phyloP scores from a whole-genome alignment of 2,797 vertebrate genomes.

The Odontamblyopus lacepedii region DNA sequence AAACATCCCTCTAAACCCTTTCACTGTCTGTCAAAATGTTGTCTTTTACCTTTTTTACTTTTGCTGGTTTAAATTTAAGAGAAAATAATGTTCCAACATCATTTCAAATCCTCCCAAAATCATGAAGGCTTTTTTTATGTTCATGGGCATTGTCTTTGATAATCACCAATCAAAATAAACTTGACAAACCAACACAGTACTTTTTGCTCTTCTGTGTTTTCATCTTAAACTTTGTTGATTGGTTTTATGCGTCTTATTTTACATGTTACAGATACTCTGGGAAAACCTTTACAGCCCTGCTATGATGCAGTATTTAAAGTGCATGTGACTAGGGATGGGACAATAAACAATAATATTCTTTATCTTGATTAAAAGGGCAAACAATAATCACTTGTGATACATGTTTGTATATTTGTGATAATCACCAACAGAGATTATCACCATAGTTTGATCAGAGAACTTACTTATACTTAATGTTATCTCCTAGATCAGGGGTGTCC shows the following conservation, averaged over 20 bases:
- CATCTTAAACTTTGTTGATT: constrained; percentile 37
- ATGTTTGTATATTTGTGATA: too few relatives aligned
- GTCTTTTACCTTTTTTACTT: constrained; percentile 40
- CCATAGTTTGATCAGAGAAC: too few relatives aligned
- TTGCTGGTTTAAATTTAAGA: constrained; percentile 63
- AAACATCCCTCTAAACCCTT: constrained; percentile 34
- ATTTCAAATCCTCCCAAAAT: constrained; percentile 56
- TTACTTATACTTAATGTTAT: too few relatives aligned
- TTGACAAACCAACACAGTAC: constrained; percentile 71
- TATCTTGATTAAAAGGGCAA: too few relatives aligned
- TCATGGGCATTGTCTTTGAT: constrained; percentile 91
- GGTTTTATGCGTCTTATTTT: not conserved
- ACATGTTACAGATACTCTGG: too few relatives aligned
- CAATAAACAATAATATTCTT: too few relatives aligned
- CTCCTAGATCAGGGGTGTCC: too few relatives aligned
- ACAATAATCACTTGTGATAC: too few relatives aligned
- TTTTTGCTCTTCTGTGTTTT: constrained; percentile 34
- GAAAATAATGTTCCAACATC: constrained; percentile 51
- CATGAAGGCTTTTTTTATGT: constrained; percentile 80
- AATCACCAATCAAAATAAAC: constrained; percentile 88
- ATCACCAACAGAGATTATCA: too few relatives aligned
- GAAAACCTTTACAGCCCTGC: too few relatives aligned
- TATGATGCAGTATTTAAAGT: too few relatives aligned
- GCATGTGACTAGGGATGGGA: too few relatives aligned
- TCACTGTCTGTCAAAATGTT: constrained; percentile 51